phyloP scores from a whole-genome alignment of 2,113 vertebrate species.

The Melanotaenia duboulayi region DNA sequence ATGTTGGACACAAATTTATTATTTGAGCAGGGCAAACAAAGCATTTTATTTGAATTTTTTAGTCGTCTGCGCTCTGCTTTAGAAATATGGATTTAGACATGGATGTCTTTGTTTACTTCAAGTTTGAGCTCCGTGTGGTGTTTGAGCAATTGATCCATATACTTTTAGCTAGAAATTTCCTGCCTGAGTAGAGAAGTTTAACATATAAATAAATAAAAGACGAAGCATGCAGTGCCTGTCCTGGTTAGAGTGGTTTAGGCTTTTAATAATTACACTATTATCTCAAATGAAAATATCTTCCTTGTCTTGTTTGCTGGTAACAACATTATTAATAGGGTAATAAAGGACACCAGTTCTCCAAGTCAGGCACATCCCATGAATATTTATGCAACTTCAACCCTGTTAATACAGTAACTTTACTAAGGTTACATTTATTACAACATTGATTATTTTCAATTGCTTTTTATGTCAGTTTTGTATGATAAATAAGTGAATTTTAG shows the following conservation, averaged over 20 bases:
- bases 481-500: not conserved
- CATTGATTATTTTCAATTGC: conserved; percentile 1
- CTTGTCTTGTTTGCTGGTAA: conserved; percentile 4
- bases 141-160: not conserved
- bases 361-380: conserved; percentile 1
- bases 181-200: not conserved
- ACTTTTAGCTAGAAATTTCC: conserved; percentile 4
- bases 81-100: not conserved
- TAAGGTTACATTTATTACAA: conserved; percentile 1
- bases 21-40: no score
- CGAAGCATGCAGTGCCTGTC: not conserved
- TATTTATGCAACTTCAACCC: conserved; percentile 3
- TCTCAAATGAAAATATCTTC: conserved; percentile 15
- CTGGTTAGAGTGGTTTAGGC: conserved; percentile 1
- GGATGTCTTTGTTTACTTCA: not conserved
- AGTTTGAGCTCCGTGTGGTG: not conserved
- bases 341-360: not conserved
- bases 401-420: conserved; percentile 2
- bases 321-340: conserved; percentile 1
- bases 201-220: not conserved
- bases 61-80: not conserved
- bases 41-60: not conserved
- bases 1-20: not conserved
- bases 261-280: not conserved
- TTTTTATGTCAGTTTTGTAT: not conserved